Evolutionary conservation across 1,140 invertebrate species (phyloP).

Genomic region (Rhopalosiphum maidis): DNA sequence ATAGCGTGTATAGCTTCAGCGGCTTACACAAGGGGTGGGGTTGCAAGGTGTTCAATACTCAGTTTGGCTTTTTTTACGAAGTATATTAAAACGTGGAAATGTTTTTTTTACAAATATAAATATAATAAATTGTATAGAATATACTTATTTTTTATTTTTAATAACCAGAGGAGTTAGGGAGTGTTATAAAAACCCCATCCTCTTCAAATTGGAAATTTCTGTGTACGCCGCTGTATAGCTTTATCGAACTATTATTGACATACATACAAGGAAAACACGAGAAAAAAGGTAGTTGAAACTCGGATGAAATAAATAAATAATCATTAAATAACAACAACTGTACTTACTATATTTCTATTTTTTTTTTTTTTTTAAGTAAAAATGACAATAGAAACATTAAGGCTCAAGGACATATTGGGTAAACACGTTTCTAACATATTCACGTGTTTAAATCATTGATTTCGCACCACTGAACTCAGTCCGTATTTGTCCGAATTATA

Average conservation of each 20-base stretch:
- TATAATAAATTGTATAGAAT: not conserved
- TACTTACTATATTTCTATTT: constrained; percentile 45
- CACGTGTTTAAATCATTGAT: not conserved
- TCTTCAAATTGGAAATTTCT: not conserved
- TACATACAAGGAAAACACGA: not conserved
- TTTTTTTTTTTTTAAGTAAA: constrained; percentile 43
- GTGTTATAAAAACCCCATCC: not conserved
- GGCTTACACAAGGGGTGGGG: not conserved
- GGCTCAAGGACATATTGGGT: constrained; percentile 40
- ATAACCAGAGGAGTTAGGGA: not conserved
- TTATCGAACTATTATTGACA: not conserved
- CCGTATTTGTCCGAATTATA: not conserved
- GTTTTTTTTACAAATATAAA: not conserved
- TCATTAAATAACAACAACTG: constrained; percentile 29
- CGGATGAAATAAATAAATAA: constrained; percentile 13
- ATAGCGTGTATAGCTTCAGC: not conserved
- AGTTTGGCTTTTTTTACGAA: not conserved
- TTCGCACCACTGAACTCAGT: constrained; percentile 29
- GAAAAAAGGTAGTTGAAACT: not conserved
- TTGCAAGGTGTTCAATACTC: not conserved
- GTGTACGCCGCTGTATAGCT: not conserved
- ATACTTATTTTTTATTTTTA: not conserved
- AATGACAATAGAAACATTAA: constrained; percentile 51
- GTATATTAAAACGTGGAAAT: not conserved
- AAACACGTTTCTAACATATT: constrained; percentile 24